Base-by-base conservation (phyloP, 1,140 invertebrate genomes). In the Bombus waltoni region DNA sequence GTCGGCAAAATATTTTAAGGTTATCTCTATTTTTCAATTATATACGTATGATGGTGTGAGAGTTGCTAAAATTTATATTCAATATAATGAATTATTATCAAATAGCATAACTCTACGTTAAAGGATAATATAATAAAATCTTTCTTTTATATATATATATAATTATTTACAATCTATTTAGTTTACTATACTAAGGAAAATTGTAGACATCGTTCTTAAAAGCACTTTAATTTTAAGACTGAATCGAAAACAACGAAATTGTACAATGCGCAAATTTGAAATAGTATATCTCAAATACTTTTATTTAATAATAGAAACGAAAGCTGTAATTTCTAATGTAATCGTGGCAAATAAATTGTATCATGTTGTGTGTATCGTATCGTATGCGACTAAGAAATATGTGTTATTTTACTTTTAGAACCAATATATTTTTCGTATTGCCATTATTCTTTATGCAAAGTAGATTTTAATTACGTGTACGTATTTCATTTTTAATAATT, bases 11-110 rank as follows among this genome's bases (percentile, higher is more conserved):
- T 25, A 38, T 40, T 68, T 83, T 5, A 32, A 83, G 81, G 81
- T 83, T 83, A 76, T 57, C 62, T 42, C 32, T 13, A 15, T 9
- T 47, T n/a, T 44, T 44, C 22, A 35, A 59, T 73, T 74, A 28
- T 66, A 65, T 44, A 2, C n/a, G 47, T 44, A 28, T 6, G 15
- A 25, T 44, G 62, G 32, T 42, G 42, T 32, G 32, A 9, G 8
- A 25, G 18, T 77, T 44, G 9, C 15, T n/a, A 40, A 40, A 25
- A 38, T 71, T 38, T 28, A 40, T 38, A 40, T 35, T 38, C 13
- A 1, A 35, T 2, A 25, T 35, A 68, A 35, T 8, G 38, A 25
- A 38, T 35, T 66, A 35, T 35, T 35, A 66, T 32, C n/a, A 66
- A 9, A 35, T 25, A 38, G 3, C 18, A 4, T 53, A 53, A 53